These are phyloP conservation scores for Embiotoca jacksoni DNA, from an alignment of 2,113 vertebrate species.

Conservation along the genomic window DNA sequence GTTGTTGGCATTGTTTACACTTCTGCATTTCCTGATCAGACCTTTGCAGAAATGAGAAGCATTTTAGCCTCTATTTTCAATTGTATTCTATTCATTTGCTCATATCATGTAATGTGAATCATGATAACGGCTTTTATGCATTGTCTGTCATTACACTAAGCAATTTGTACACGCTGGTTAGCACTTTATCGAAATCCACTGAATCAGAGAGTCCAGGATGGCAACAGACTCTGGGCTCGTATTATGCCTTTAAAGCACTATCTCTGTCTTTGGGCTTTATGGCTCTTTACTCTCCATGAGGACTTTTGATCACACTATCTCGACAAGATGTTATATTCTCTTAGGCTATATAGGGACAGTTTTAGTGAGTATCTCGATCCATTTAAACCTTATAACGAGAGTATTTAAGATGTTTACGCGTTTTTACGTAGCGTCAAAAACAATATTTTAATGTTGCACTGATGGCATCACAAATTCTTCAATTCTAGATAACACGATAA, in stretches of 20 bases:
- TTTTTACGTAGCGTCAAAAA: constrained; percentile 48
- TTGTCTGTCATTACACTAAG: too few relatives aligned
- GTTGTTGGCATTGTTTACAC: not conserved
- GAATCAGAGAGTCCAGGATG: too few relatives aligned
- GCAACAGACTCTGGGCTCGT: too few relatives aligned
- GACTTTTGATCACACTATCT: not conserved
- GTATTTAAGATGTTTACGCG: not conserved
- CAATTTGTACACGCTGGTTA: too few relatives aligned
- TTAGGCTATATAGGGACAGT: not conserved
- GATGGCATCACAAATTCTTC: not conserved
- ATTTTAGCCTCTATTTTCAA: not conserved
- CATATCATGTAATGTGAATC: too few relatives aligned
- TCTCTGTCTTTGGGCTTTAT: constrained; percentile 19
- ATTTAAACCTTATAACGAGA: not conserved
- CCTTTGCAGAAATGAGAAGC: not conserved
- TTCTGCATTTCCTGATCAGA: not conserved
- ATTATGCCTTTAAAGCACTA: not conserved
- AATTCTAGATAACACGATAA: not conserved
- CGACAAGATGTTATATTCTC: not conserved
- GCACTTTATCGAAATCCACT: too few relatives aligned
- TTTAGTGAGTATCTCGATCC: too few relatives aligned
- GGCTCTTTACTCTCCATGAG: constrained; percentile 24
- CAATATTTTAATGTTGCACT: not conserved
- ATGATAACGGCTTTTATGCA: too few relatives aligned
- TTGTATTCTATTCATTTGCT: too few relatives aligned